Conservation (phyloP, 2,888 invertebrate genomes). For the Adineta ricciae region DNA sequence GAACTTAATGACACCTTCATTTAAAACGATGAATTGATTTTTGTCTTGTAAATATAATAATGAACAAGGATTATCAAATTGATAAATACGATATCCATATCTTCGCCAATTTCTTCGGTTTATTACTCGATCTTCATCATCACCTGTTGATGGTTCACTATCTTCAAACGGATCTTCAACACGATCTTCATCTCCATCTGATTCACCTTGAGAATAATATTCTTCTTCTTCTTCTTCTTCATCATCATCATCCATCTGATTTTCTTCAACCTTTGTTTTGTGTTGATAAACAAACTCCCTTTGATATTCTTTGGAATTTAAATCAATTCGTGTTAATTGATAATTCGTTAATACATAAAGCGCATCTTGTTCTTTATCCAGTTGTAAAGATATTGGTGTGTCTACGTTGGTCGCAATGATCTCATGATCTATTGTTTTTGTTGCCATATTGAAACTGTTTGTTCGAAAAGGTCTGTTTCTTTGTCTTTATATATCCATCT, state of each 20-base stretch:
- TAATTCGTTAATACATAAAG: neutral
- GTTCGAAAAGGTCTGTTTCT: no score
- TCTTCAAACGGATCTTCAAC: neutral
- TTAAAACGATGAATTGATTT: neutral
- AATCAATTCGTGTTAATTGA: neutral
- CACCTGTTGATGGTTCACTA: constrained; percentile 15
- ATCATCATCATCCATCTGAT: neutral
- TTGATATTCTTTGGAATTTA: neutral
- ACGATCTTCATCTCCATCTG: neutral
- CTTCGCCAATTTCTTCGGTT: neutral
- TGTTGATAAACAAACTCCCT: neutral
- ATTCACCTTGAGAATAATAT: constrained; percentile 6
- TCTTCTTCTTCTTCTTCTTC: neutral
- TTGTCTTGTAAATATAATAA: neutral
- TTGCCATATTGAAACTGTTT: no score
- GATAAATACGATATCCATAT: neutral
- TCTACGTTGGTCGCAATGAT: neutral
- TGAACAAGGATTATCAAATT: neutral
- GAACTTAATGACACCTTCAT: neutral
- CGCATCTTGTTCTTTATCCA: neutral
- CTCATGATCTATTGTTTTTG: neutral
- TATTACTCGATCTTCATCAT: neutral
- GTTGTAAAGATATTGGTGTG: neutral
- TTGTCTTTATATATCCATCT: no score
- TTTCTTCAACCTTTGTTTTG: neutral